A percentile compares a stretch with the other conserved stretches of the same genome.
Conservation (phyloP, 2,113 vertebrate genomes). For the Centropus bengalensis region DNA sequence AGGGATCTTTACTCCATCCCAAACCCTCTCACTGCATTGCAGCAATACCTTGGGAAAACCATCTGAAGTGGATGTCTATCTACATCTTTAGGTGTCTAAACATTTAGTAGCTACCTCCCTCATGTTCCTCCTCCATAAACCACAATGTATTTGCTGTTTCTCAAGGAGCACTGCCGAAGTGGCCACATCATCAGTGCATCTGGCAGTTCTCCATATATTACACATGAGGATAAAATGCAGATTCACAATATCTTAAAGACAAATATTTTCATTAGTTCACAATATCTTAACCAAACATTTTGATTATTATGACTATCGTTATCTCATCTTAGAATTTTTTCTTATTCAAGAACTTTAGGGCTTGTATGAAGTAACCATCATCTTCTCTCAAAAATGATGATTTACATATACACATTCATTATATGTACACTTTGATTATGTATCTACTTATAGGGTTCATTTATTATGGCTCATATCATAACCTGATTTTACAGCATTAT, state of each 20-base stretch:
- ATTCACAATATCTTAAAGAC: background rate
- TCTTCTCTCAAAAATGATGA: background rate
- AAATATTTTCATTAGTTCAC: background rate
- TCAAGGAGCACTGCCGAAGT: background rate
- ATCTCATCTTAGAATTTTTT: background rate
- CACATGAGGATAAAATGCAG: background rate
- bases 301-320: background rate
- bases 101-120: background rate
- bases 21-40: background rate
- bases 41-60: background rate
- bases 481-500: conserved; percentile 36
- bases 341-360: background rate
- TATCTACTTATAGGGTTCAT: background rate
- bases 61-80: background rate
- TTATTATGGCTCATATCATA: conserved; percentile 9
- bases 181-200: background rate
- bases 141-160: background rate
- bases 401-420: background rate
- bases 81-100: rapidly evolving
- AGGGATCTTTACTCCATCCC: background rate
- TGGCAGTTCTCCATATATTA: background rate
- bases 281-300: background rate
- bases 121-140: rapidly evolving
- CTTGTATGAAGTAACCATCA: background rate
- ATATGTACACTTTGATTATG: background rate